Evolutionary conservation across 2,888 invertebrate genomes (phyloP), one percentile per base, ranked within the genome.

Genomic region (Troides helena): DNA sequence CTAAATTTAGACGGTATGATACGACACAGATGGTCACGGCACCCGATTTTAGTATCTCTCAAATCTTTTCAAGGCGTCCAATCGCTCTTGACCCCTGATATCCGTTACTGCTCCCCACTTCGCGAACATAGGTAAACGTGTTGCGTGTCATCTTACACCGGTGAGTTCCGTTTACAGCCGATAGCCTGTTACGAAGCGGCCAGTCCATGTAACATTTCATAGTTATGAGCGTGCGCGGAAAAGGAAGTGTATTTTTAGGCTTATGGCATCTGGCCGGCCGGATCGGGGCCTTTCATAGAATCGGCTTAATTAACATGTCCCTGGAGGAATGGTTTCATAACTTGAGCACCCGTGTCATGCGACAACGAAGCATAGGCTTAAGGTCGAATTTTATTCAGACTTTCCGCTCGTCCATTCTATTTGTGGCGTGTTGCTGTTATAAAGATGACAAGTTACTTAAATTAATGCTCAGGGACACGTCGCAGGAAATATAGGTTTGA

Each of bases 171-270:
- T 83, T 85, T 84, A 86, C 85, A 85, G 79, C 81, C 88, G 86
- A 91, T 89, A 87, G 89, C 84, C 84, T 85, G 89, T 87, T 90
- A 88, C 88, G 86, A 87, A 86, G 83, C 80, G 84, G 81, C 80
- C 85, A 84, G 84, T 77, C 77, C 80, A 81, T 83, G 85, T 86
- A 85, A 83, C 90, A 88, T 90, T 89, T 90, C 90, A 87, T 89
- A 91, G 91, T 87, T 91, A 91, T 91, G 88, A 83, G 81, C 85
- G 80, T 71, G 84, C 84, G 82, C 85, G 89, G 89, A 91, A 89
- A 89, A 87, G 92, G 91, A 92, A 90, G 92, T 90, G 78, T 91
- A 91, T 92, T 90, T 92, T 90, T 90, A 88, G 89, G 83, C 73
- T 74, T 72, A 83, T 78, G 86, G 90, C 92, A 92, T 92, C 92